Evolutionary conservation across 2,888 invertebrate genomes (phyloP).

Genomic region (Encarsia formosa): DNA sequence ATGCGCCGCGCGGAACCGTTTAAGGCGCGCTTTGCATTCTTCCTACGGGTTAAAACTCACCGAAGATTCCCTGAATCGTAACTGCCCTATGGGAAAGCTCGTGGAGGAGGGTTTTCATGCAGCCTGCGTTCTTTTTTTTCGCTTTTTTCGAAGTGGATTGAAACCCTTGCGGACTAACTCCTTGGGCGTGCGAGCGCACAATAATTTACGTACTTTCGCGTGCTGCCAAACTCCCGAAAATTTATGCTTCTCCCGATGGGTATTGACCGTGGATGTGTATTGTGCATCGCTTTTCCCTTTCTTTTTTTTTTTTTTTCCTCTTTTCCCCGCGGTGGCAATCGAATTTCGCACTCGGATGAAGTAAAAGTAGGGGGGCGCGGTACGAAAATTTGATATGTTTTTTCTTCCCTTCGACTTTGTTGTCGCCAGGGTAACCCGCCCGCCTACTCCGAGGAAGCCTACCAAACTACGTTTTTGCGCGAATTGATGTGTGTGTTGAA

Average conservation of each 20-base stretch:
- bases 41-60: no score
- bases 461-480: constrained; percentile 7
- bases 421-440: neutral
- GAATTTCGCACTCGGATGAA: constrained; percentile 8
- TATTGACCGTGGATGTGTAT: constrained; percentile 9
- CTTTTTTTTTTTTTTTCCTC: neutral
- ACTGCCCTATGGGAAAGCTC: no score
- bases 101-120: no score
- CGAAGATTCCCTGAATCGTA: no score
- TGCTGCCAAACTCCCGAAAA: neutral
- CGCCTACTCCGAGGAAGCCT: neutral
- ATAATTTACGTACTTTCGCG: no score
- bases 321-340: constrained; percentile 14
- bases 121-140: no score
- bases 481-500: constrained; percentile 12
- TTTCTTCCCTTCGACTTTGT: neutral
- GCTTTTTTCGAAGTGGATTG: no score
- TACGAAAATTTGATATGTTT: constrained; percentile 20
- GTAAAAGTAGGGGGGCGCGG: constrained; percentile 1
- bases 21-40: no score
- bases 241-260: neutral
- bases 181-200: no score
- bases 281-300: constrained; percentile 7
- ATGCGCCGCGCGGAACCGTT: no score
- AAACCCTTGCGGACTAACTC: no score